Conservation (phyloP, 2,113 vertebrate genomes). For the Dendrocopos noguchii region DNA sequence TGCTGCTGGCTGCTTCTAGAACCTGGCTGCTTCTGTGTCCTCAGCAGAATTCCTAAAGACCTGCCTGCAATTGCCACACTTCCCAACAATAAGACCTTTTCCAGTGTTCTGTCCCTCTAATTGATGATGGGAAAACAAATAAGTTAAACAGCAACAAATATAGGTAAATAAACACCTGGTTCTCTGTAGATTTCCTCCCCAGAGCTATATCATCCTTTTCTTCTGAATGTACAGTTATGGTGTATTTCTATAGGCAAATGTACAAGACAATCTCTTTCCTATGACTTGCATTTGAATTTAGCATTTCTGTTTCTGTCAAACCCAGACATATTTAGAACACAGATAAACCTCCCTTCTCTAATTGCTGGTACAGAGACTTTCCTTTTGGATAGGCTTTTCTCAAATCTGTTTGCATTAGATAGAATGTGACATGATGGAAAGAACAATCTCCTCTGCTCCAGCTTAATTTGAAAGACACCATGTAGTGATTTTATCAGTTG, state of each 20-base stretch:
- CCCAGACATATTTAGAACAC: neutral
- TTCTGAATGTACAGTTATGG: neutral
- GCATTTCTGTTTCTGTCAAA: neutral
- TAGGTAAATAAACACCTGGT: too few relatives aligned
- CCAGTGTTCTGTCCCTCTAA: neutral
- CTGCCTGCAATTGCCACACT: accelerated
- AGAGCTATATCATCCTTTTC: neutral
- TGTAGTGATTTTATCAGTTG: accelerated
- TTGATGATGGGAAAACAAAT: neutral
- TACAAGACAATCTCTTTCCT: neutral
- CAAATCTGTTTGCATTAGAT: neutral
- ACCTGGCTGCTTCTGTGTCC: neutral
- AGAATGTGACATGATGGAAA: too few relatives aligned
- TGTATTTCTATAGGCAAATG: neutral
- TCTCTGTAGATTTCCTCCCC: neutral
- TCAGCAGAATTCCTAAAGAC: neutral
- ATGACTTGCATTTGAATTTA: neutral
- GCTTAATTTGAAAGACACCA: neutral
- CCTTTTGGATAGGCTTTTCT: neutral
- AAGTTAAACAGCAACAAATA: neutral
- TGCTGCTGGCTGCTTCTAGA: too few relatives aligned
- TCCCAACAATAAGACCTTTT: neutral
- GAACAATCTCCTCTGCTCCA: neutral
- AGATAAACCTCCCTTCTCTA: neutral
- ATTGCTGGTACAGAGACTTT: neutral